Base-by-base conservation (phyloP, 2,797 vertebrate genomes). In the Oceanodroma leucorhoa region DNA sequence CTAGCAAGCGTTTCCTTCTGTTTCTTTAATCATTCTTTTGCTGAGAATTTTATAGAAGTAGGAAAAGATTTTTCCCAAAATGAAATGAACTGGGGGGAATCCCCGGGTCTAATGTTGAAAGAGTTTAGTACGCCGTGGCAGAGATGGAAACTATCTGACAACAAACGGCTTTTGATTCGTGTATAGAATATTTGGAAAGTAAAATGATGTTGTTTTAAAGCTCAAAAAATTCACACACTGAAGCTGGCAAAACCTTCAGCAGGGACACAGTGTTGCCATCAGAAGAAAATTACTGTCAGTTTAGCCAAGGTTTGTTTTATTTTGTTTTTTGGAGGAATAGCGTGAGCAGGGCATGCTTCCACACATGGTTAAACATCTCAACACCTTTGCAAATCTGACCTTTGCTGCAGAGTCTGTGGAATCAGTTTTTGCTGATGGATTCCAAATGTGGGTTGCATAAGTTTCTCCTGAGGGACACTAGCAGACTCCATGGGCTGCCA, bases 401-500 rank as follows among this genome's bases (percentile, higher is more conserved):
- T 43, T 77, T 11, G 10, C 62, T 83, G 62, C 78, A 13, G 69
- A 77, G 69, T 18, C 65, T 26, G 2, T 1, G 22, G 54, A 66
- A 29, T 72, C 65, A 8, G 10, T 55, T 79, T 65, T 30, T 84
- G 50, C 54, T 60, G 94, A 46, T 89, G 92, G 38, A 67, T 89
- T 94, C 95, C 90, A 92, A 95, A 73, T 73, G 92, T 58, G 88
- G 62, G 58, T 83, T 95, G 84, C 89, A 55, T 81, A 75, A 94
- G 83, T 38, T 81, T 46, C 71, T 96, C 94, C 93, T 95, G 89
- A 91, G 95, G 94, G 95, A 96, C 91, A n/a, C 27, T 40, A 78
- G 72, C 93, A 85, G 81, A 55, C 92, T 93, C 57, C 65, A 48
- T 3, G 16, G 90, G 76, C 92, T 96, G 96, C 95, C 95, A 96